Conservation (phyloP, 30 jellyfish, hydroid and myxozoan species). For the Hydractinia symbiolongicarpus region DNA sequence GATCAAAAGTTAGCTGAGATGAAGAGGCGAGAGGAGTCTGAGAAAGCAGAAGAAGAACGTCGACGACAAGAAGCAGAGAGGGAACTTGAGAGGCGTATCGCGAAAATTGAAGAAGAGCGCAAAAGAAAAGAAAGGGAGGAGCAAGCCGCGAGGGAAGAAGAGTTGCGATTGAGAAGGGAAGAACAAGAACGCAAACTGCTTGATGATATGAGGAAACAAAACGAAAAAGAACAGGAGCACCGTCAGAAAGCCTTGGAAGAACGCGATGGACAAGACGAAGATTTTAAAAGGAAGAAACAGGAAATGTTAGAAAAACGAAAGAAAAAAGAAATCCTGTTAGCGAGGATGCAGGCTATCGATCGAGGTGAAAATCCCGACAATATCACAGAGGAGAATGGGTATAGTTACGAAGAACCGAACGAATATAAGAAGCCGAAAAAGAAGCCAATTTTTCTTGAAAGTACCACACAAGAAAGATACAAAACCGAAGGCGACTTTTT, state of each 20-base stretch:
- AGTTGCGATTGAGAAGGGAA: conserved; percentile 3
- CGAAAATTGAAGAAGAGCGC: conserved; percentile 12
- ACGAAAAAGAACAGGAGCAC: neutral
- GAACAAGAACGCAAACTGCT: neutral
- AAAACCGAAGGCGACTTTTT: conserved; percentile 16
- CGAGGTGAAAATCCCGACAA: conserved; percentile 35
- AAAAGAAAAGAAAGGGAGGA: conserved; percentile 1
- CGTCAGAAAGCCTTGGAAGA: conserved; percentile 2
- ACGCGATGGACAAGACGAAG: neutral
- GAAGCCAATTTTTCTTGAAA: conserved; percentile 68
- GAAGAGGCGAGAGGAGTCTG: conserved; percentile 15
- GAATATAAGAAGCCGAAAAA: conserved; percentile 17
- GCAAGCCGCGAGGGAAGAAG: conserved; percentile 31
- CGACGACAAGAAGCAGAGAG: neutral
- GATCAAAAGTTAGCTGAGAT: conserved; percentile 19
- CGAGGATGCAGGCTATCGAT: conserved; percentile 76
- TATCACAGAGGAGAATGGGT: neutral
- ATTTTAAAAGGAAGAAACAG: conserved; percentile 12
- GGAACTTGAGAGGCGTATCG: neutral
- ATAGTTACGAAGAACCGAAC: neutral
- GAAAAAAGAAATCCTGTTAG: conserved; percentile 61
- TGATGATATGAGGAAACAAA: conserved; percentile 18
- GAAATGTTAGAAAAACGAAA: conserved; percentile 36
- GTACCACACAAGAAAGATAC: neutral
- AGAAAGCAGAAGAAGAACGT: conserved; percentile 16